phyloP scores from a whole-genome alignment of 2,797 vertebrate species.

The Aphelocoma californica region DNA sequence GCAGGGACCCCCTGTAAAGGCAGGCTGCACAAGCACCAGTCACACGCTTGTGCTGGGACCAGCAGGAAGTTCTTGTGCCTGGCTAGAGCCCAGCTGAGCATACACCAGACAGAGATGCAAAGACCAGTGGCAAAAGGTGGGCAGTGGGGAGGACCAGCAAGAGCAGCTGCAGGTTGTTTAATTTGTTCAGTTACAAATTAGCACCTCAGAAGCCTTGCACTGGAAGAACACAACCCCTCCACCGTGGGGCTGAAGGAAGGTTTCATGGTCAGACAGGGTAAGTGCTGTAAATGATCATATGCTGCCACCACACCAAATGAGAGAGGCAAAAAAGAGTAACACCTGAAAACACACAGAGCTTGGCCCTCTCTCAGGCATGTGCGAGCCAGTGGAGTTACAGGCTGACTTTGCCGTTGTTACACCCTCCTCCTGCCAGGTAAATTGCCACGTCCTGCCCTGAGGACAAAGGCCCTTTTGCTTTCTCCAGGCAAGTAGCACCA shows the following conservation, averaged over 20 bases:
- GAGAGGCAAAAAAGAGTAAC: neutral
- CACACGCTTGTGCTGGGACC: neutral
- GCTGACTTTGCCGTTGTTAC: neutral
- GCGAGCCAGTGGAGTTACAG: neutral
- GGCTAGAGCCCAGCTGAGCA: fast-evolving
- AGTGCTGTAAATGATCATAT: neutral
- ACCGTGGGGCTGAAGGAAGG: neutral
- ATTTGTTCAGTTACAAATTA: neutral
- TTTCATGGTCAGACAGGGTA: neutral
- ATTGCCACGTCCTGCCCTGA: fast-evolving
- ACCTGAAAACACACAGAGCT: neutral
- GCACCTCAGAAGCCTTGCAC: neutral
- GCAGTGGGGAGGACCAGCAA: neutral
- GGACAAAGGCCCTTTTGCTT: neutral
- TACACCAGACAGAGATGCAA: neutral
- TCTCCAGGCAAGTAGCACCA: neutral
- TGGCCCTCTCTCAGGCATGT: neutral
- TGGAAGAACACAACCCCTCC: neutral
- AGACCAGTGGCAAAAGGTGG: neutral
- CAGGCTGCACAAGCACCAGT: neutral
- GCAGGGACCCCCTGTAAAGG: neutral
- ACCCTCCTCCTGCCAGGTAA: neutral
- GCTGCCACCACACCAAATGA: neutral
- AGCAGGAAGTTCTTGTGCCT: neutral
- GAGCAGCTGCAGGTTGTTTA: neutral